Evolutionary conservation across 2,113 vertebrate species (phyloP).

Genomic region (Pristiophorus japonicus): DNA sequence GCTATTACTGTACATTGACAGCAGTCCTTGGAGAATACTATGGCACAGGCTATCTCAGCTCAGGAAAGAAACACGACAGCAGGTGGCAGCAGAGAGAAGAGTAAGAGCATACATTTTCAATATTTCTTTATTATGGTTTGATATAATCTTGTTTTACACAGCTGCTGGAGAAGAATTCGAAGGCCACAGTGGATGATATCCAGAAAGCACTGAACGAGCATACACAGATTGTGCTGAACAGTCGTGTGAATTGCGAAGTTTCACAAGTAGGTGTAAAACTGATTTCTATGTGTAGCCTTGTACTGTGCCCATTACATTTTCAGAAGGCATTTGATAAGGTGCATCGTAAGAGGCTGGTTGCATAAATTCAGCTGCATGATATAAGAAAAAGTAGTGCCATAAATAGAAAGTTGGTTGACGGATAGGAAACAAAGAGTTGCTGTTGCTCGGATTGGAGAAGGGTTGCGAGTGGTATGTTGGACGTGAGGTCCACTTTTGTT

Average conservation of each 20-base stretch:
- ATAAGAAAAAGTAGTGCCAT: neutral
- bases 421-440: neutral
- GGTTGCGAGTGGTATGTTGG: neutral
- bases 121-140: neutral
- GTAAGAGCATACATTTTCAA: neutral
- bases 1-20: too few relatives aligned
- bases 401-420: neutral
- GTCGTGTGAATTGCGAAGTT: slow-evolving; percentile 43
- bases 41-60: neutral
- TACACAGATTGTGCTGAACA: slow-evolving; percentile 54
- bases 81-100: neutral
- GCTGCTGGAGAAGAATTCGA: slow-evolving; percentile 68
- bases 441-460: neutral
- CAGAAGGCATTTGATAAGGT: neutral
- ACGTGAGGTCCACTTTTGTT: neutral
- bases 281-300: neutral
- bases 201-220: slow-evolving; percentile 62
- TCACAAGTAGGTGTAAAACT: slow-evolving; percentile 52
- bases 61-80: neutral
- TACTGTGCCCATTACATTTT: neutral
- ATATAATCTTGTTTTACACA: slow-evolving; percentile 44
- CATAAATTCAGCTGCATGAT: neutral
- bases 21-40: neutral
- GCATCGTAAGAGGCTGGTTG: neutral
- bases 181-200: slow-evolving; percentile 66